Evolutionary conservation across 2,888 invertebrate genomes (phyloP), one percentile per base, ranked within the genome.

Genomic region (Syritta pipiens): DNA sequence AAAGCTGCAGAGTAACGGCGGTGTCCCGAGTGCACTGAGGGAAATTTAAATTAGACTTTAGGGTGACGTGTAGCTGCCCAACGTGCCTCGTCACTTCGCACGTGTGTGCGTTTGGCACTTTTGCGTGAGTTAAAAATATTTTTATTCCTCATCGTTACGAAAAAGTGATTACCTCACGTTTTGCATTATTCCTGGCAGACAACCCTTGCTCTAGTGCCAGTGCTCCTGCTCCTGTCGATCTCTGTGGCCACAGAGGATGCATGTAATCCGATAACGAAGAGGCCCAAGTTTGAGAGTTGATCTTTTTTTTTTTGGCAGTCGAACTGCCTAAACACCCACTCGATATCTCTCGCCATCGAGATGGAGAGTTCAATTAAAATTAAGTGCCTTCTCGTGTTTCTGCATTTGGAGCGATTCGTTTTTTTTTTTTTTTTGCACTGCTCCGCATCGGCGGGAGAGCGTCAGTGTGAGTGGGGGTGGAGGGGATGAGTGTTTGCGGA

Each of bases 311-410:
- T 69, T 60, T 24, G 65, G 55, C 55, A 49, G 32, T 55, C 55
- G 42, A 71, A 76, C 57, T 71, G 71, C 69, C 76, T 76, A 63
- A 63, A 76, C 44, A 63, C 71, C 51, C 76, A 57, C 63, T 69
- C 63, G 28, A 63, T 63, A 57, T 55, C 76, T 63, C 57, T 44
- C 42, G 49, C 57, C 62, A 81, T 63, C 69, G 76, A 79, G 65
- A 76, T 59, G 75, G 51, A 69, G 60, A 53, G 63, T 69, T 81
- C 81, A 81, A 81, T 81, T 81, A 81, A 76, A 81, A 69, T 63
- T 59, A 69, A 81, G 81, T 81, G 76, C 76, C 69, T 81, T 81
- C 76, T 76, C 76, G 59, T 81, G 81, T 76, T 81, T 76, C 55
- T 60, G 59, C 32, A 62, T 44, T 75, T 20, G 22, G 32, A 28